Evolutionary conservation across 2,888 invertebrate species (phyloP).

Genomic region (Osmoderma eremita): DNA sequence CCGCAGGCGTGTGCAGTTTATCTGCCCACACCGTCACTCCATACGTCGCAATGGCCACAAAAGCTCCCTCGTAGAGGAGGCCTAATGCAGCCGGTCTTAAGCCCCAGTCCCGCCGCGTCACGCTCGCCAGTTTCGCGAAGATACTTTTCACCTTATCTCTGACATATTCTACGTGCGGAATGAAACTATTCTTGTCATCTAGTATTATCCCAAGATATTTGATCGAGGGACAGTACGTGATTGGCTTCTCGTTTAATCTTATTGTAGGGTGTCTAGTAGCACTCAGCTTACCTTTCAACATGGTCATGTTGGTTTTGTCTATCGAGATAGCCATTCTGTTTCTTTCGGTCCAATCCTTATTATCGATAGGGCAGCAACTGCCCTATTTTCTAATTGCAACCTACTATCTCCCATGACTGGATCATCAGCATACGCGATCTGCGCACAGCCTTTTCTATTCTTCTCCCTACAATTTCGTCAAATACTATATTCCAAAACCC

Average conservation of each 20-base stretch:
- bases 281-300: conserved; percentile 7
- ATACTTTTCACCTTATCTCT: neutral
- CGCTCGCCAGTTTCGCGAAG: neutral
- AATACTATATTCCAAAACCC: conserved; percentile 27
- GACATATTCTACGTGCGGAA: neutral
- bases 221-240: neutral
- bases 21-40: neutral
- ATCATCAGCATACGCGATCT: neutral
- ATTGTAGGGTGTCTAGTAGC: no score
- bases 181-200: neutral
- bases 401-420: neutral
- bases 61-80: conserved; percentile 18
- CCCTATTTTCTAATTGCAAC: neutral
- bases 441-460: neutral
- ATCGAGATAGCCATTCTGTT: conserved; percentile 2
- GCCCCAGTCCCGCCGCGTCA: conserved; percentile 1
- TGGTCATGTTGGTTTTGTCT: conserved; percentile 10
- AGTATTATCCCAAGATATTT: conserved; percentile 22
- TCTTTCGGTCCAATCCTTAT: neutral
- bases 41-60: neutral
- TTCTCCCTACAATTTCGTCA: conserved; percentile 15
- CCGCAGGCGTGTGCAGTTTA: neutral
- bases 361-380: neutral
- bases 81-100: neutral
- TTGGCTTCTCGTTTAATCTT: neutral